Percentiles rank a stretch among this genome's conserved stretches.
These are phyloP conservation scores for Heteromormyrus szaboi DNA, from an alignment of 2,797 vertebrate genomes.

Conservation along the genomic window DNA sequence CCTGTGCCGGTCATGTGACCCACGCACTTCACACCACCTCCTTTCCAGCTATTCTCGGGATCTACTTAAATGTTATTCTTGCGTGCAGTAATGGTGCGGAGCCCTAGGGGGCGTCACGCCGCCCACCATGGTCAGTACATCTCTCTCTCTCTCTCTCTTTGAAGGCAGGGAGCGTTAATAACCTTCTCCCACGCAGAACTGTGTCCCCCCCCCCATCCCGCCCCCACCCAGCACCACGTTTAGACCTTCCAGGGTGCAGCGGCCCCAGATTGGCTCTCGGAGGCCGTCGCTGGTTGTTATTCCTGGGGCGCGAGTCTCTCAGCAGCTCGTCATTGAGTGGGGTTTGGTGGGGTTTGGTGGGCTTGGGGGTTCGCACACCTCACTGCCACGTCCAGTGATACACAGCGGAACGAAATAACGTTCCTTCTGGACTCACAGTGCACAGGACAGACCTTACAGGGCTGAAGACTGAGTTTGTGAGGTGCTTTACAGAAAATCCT, in stretches of 20 bases:
- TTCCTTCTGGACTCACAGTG: not conserved
- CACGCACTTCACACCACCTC: not conserved
- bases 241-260: not conserved
- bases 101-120: not conserved
- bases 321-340: not conserved
- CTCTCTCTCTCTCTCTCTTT: not conserved
- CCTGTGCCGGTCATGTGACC: not conserved
- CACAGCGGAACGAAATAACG: not conserved
- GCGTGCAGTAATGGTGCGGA: not conserved
- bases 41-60: not conserved
- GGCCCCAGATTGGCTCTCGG: not conserved
- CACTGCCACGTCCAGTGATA: not conserved
- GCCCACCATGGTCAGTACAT: not conserved
- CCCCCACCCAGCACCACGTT: not conserved
- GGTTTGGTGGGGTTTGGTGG: not conserved
- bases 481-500: not conserved
- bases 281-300: not conserved
- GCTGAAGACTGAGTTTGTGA: not conserved
- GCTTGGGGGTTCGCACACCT: not conserved
- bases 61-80: not conserved
- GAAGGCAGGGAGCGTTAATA: not conserved
- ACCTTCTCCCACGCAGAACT: not conserved
- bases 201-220: not conserved
- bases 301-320: not conserved
- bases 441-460: not conserved